A percentile compares a stretch with the other conserved stretches of the same genome.
Conservation (phyloP, 2,888 invertebrate species). For the Mantis religiosa region DNA sequence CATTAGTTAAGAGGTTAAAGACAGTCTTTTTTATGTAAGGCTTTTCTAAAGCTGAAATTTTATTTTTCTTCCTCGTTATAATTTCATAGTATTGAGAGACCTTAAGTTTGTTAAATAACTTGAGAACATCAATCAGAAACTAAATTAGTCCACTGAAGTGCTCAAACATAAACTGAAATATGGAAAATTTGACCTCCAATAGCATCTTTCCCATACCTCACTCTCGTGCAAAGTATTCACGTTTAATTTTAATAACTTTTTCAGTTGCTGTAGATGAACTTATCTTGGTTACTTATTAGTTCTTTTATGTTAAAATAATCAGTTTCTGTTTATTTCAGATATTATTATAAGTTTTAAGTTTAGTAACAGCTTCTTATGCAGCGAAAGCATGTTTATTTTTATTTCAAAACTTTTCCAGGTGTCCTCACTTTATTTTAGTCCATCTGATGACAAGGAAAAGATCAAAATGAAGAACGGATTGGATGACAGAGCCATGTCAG, state of each 20-base stretch:
- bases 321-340: not conserved
- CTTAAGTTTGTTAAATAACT: too few species aligned
- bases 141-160: too few species aligned
- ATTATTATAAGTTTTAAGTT: not conserved
- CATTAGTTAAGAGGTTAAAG: too few species aligned
- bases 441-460: not conserved
- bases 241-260: not conserved
- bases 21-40: too few species aligned
- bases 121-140: too few species aligned
- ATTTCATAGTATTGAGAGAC: too few species aligned
- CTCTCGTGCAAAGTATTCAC: too few species aligned
- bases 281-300: not conserved
- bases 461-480: not conserved
- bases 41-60: too few species aligned
- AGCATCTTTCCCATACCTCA: too few species aligned
- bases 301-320: not conserved
- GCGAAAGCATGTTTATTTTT: not conserved
- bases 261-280: not conserved
- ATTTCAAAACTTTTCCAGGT: not conserved
- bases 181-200: too few species aligned
- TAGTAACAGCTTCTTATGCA: constrained; percentile 24
- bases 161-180: too few species aligned
- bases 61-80: too few species aligned
- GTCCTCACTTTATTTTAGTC: not conserved
- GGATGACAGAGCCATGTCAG: not conserved